Evolutionary conservation across 2,113 vertebrate genomes (phyloP).

Genomic region (Empidonax traillii): DNA sequence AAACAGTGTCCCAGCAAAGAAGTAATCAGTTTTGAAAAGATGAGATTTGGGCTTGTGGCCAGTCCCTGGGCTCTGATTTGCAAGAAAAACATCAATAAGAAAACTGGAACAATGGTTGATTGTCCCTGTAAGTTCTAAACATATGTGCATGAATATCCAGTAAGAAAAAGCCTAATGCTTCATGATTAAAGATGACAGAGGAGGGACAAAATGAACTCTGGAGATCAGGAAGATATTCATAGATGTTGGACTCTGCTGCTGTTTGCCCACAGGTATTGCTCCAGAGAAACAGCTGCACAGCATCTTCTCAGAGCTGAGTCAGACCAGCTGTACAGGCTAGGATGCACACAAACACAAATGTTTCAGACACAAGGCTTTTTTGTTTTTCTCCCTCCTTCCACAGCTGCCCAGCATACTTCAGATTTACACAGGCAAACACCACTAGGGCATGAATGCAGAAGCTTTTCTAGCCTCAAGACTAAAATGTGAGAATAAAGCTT

Average conservation of each 20-base stretch:
- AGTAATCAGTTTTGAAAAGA: slow-evolving; percentile 45
- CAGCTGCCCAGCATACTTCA: slow-evolving; percentile 57
- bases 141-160: slow-evolving; percentile 45
- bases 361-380: slow-evolving; percentile 49
- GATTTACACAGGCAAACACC: slow-evolving; percentile 19
- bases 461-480: slow-evolving; percentile 35
- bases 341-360: slow-evolving; percentile 61
- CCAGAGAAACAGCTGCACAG: slow-evolving; percentile 73
- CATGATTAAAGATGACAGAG: slow-evolving; percentile 69
- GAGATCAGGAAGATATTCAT: slow-evolving; percentile 43
- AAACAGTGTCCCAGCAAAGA: neutral
- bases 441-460: slow-evolving; percentile 41
- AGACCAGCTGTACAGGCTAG: slow-evolving; percentile 68
- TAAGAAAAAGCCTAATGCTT: slow-evolving; percentile 52
- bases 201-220: slow-evolving; percentile 56
- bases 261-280: slow-evolving; percentile 68
- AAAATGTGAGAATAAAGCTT: slow-evolving; percentile 56
- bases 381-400: slow-evolving; percentile 33
- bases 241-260: slow-evolving; percentile 34
- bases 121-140: slow-evolving; percentile 54
- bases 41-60: slow-evolving; percentile 54
- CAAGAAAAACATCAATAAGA: neutral
- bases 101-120: slow-evolving; percentile 43
- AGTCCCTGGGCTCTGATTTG: slow-evolving; percentile 28
- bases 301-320: slow-evolving; percentile 64